phyloP scores from a whole-genome alignment of 92 coral and sea anemone genomes.

The Porites evermanni region DNA sequence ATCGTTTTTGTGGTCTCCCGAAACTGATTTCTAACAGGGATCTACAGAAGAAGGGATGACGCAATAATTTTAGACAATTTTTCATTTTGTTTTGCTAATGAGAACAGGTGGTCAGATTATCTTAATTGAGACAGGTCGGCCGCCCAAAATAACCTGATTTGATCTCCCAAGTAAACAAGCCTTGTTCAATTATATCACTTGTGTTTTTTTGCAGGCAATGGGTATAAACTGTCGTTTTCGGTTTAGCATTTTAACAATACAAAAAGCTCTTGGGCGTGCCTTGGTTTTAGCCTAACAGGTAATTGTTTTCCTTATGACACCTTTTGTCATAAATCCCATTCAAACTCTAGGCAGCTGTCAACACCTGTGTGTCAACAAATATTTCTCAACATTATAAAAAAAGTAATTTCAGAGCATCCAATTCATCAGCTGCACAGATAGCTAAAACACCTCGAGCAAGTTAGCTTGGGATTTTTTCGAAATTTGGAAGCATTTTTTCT shows the following conservation, averaged over 20 bases:
- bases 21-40: conserved; percentile 28
- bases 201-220: not conserved
- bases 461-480: too few species aligned
- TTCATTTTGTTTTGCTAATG: conserved; percentile 3
- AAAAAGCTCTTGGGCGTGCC: not conserved
- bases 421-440: too few species aligned
- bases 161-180: not conserved
- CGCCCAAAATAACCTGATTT: not conserved
- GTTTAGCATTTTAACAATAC: not conserved
- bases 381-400: too few species aligned
- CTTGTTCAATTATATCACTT: not conserved
- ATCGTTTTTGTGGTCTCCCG: conserved; percentile 2
- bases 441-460: too few species aligned
- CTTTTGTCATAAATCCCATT: not conserved
- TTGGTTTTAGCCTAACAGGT: not conserved
- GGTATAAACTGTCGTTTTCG: not conserved
- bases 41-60: conserved; percentile 8
- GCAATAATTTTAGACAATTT: conserved; percentile 46
- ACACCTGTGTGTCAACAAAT: not conserved
- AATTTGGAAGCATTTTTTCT: too few species aligned
- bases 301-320: not conserved
- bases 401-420: too few species aligned
- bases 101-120: conserved; percentile 30
- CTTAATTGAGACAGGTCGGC: not conserved
- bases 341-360: conserved; percentile 1